phyloP scores from a whole-genome alignment of 2,888 invertebrate species.

The Amaurobius ferox region DNA sequence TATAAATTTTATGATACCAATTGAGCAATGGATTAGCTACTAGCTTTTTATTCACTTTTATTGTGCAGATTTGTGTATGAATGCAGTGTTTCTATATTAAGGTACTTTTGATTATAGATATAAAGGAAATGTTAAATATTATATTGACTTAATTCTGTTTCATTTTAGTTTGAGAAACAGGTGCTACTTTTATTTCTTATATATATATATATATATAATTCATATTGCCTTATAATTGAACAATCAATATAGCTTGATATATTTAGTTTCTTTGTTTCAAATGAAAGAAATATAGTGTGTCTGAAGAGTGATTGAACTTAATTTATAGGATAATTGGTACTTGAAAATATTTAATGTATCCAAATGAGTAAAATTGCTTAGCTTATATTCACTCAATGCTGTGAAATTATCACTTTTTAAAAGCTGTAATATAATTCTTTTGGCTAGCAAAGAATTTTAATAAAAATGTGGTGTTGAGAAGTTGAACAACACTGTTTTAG shows the following conservation, averaged over 20 bases:
- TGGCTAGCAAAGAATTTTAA: no score
- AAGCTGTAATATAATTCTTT: no score
- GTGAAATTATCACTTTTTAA: no score
- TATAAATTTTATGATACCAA: neutral
- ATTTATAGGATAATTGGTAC: no score
- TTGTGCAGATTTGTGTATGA: neutral
- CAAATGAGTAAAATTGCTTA: no score
- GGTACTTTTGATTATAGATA: neutral
- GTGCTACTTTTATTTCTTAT: conserved; percentile 31
- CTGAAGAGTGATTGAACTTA: no score
- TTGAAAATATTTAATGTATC: no score
- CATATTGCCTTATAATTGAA: conserved; percentile 39
- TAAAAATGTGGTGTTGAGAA: no score
- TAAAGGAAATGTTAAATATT: neutral
- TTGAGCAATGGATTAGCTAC: neutral
- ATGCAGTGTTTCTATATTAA: neutral
- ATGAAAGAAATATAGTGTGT: neutral
- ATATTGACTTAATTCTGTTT: no score
- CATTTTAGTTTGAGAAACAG: neutral
- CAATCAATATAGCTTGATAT: conserved; percentile 29
- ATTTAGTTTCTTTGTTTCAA: neutral
- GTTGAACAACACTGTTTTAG: no score
- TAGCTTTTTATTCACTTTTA: neutral
- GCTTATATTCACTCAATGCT: no score
- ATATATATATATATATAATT: no score